These are phyloP conservation scores for Tamias sibiricus DNA, from an alignment of 2,113 vertebrate genomes.

Conservation along the genomic window DNA sequence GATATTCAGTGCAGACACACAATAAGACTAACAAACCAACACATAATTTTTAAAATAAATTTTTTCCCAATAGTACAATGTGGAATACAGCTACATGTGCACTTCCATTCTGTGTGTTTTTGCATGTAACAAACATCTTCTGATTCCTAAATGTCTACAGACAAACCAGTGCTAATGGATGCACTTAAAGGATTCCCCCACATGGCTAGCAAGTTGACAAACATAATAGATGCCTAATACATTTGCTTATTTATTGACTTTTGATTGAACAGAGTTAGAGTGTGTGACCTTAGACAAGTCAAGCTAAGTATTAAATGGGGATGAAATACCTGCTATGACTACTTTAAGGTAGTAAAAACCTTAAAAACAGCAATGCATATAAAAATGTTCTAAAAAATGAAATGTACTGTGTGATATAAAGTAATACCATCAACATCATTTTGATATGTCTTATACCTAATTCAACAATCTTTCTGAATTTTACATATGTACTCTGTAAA, in stretches of 20 bases:
- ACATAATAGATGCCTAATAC: neutral
- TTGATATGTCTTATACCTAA: neutral
- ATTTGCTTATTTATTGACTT: constrained; percentile 7
- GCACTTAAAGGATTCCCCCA: neutral
- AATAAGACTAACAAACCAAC: neutral
- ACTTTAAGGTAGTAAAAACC: neutral
- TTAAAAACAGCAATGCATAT: neutral
- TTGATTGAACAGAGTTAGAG: neutral
- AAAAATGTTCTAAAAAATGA: neutral
- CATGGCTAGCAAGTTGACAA: neutral
- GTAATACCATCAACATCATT: neutral
- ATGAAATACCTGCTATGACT: neutral
- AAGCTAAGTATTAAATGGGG: neutral
- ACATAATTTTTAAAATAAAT: neutral
- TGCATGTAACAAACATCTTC: neutral
- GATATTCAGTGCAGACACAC: neutral
- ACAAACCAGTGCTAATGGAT: neutral
- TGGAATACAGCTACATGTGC: neutral
- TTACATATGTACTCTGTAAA: neutral
- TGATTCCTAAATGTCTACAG: neutral
- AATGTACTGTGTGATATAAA: neutral
- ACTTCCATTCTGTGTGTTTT: neutral
- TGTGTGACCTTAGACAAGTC: neutral
- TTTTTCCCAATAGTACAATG: neutral
- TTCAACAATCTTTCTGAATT: neutral